Evolutionary conservation across 1,140 invertebrate species (phyloP).

Genomic region (Lepidotrigona ventralis): DNA sequence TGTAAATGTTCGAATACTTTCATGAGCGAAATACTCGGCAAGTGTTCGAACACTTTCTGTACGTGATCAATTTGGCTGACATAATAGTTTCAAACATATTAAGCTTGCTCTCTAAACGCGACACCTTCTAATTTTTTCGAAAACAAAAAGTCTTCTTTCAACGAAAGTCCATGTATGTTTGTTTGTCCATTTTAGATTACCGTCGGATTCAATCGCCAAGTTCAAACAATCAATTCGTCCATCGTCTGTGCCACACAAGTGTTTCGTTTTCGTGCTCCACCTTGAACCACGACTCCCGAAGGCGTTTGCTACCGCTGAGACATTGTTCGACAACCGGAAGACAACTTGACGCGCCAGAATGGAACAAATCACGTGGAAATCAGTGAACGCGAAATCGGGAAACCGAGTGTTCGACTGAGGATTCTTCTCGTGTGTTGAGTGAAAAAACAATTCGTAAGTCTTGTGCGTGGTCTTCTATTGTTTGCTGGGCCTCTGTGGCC

Average conservation of each 20-base stretch:
- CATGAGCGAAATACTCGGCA: too few relatives aligned
- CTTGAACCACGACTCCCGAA: neutral
- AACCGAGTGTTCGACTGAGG: neutral
- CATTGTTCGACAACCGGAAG: neutral
- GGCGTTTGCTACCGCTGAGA: neutral
- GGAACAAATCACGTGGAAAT: neutral
- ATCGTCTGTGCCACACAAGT: neutral
- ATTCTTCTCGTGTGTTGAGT: neutral
- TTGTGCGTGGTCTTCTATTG: constrained; percentile 65
- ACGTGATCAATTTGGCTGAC: neutral
- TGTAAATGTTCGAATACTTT: too few relatives aligned
- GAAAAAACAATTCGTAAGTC: constrained; percentile 5
- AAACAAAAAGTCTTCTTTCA: neutral
- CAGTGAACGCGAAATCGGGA: neutral
- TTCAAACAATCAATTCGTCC: constrained; percentile 14
- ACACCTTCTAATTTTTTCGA: neutral
- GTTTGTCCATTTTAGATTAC: constrained; percentile 8
- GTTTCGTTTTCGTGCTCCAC: neutral
- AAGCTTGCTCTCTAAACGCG: neutral
- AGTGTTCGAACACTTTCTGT: too few relatives aligned
- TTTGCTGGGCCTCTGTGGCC: constrained; percentile 60
- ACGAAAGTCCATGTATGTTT: neutral
- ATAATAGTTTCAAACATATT: too few relatives aligned
- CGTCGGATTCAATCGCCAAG: neutral
- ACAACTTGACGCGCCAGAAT: neutral